These are phyloP conservation scores for Trachurus trachurus DNA, from an alignment of 2,797 vertebrate genomes.

Conservation along the genomic window DNA sequence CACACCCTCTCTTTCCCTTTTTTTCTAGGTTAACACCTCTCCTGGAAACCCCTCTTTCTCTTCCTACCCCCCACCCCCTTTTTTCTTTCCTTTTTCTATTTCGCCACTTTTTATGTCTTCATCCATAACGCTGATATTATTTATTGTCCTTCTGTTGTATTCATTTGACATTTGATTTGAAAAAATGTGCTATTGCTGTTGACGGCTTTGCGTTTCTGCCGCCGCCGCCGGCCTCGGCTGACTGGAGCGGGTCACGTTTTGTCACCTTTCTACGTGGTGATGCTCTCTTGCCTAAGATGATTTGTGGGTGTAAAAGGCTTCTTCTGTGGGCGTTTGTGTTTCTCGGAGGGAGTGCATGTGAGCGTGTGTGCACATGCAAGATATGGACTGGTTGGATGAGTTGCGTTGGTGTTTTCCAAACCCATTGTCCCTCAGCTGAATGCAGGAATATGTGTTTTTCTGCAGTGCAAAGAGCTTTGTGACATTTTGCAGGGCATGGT, in stretches of 20 bases:
- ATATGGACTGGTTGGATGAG: not conserved
- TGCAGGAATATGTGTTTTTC: slow-evolving; percentile 11
- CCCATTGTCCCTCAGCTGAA: slow-evolving; percentile 5
- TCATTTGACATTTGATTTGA: slow-evolving; percentile 22
- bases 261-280: slow-evolving; percentile 10
- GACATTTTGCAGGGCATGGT: not conserved
- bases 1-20: slow-evolving; percentile 45
- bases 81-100: slow-evolving; percentile 9
- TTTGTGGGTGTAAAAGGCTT: not conserved
- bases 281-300: slow-evolving; percentile 14
- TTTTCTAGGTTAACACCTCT: slow-evolving; percentile 62
- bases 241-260: slow-evolving; percentile 23
- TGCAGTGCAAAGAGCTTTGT: not conserved
- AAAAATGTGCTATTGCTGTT: slow-evolving; percentile 3
- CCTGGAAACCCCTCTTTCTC: slow-evolving; percentile 24
- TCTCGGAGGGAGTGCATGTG: slow-evolving; percentile 25
- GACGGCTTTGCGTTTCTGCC: slow-evolving; percentile 17
- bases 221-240: not conserved
- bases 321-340: slow-evolving; percentile 11
- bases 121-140: slow-evolving; percentile 1
- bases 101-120: slow-evolving; percentile 2
- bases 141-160: slow-evolving; percentile 1
- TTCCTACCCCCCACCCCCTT: no score
- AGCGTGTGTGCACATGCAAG: slow-evolving; percentile 25
- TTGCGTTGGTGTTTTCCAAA: not conserved